Conservation (phyloP, 2,797 vertebrate genomes). For the Leptoclinus maculatus region DNA sequence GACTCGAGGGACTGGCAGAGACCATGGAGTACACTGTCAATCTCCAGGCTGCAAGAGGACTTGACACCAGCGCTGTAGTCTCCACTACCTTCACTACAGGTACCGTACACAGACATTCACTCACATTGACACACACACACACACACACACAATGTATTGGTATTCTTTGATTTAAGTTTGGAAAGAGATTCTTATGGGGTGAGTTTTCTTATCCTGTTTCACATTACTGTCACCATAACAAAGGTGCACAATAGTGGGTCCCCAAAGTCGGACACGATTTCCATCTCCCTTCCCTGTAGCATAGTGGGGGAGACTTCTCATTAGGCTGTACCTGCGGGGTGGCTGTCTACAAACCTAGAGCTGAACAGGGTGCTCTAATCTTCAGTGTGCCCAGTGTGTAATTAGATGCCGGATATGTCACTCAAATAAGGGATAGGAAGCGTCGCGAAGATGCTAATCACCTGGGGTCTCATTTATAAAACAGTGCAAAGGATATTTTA, state of each 20-base stretch:
- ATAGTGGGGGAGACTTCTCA: slow-evolving; percentile 27
- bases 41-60: slow-evolving; percentile 91
- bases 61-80: slow-evolving; percentile 87
- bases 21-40: slow-evolving; percentile 92
- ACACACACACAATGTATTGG: slow-evolving; percentile 16
- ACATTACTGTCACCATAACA: slow-evolving; percentile 25
- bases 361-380: slow-evolving; percentile 26
- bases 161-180: slow-evolving; percentile 20
- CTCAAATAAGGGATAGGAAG: slow-evolving; percentile 20
- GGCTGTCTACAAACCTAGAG: slow-evolving; percentile 15
- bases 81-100: slow-evolving; percentile 93
- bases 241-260: slow-evolving; percentile 44
- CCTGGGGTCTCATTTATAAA: neutral
- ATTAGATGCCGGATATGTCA: slow-evolving; percentile 5
- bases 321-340: slow-evolving; percentile 47
- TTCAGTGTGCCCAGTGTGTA: slow-evolving; percentile 14
- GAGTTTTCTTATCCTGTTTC: slow-evolving; percentile 31
- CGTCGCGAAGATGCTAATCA: slow-evolving; percentile 12
- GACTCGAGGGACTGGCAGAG: slow-evolving; percentile 94
- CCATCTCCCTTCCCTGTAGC: slow-evolving; percentile 9
- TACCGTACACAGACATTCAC: slow-evolving; percentile 58
- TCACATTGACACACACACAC: neutral
- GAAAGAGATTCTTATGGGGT: slow-evolving; percentile 20
- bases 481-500: neutral
- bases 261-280: slow-evolving; percentile 30